phyloP scores from a whole-genome alignment of 2,113 vertebrate genomes.

The Lethenteron camtschaticum region DNA sequence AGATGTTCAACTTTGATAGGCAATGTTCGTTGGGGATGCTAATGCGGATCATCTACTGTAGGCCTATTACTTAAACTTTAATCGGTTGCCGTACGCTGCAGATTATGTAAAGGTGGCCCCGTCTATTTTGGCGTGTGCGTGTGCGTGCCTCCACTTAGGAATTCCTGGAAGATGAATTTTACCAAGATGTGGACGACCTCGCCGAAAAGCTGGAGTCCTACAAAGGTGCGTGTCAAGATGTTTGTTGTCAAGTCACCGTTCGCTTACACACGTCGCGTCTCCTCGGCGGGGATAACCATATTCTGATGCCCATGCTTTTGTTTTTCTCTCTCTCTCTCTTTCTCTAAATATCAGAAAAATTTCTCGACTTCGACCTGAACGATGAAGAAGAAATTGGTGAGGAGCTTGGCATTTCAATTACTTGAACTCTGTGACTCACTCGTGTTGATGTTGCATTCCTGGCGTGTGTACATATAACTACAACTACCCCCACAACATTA shows the following conservation, averaged over 20 bases:
- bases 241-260: too few species aligned
- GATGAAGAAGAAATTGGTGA: slow-evolving; percentile 92
- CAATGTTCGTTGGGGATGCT: too few species aligned
- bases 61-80: too few species aligned
- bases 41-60: too few species aligned
- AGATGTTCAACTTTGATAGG: too few species aligned
- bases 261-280: too few species aligned
- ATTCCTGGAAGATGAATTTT: neutral
- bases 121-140: too few species aligned
- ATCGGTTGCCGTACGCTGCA: too few species aligned
- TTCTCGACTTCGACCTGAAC: slow-evolving; percentile 88
- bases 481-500: neutral
- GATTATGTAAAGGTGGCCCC: too few species aligned
- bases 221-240: neutral
- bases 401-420: slow-evolving; percentile 15
- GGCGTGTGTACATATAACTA: neutral
- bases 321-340: slow-evolving; percentile 2
- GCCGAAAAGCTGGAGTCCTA: neutral
- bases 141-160: neutral
- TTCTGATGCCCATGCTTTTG: too few species aligned
- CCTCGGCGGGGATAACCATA: too few species aligned
- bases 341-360: slow-evolving; percentile 49
- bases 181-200: neutral
- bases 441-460: neutral
- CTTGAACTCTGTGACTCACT: neutral